Conservation (phyloP, 37 sponge, comb jelly and placozoan genomes). For the Amphimedon queenslandica region DNA sequence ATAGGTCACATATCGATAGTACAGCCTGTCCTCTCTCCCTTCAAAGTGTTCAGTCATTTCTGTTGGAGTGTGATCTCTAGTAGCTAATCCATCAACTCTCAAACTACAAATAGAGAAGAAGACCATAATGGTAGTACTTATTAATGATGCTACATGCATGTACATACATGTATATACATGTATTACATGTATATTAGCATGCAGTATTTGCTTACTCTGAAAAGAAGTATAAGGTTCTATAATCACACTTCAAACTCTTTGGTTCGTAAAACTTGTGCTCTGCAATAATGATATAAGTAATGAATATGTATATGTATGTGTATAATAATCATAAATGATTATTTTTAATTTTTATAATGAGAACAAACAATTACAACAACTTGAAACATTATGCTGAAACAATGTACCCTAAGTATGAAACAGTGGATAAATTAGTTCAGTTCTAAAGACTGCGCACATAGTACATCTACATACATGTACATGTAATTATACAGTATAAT, state of each 20-base stretch:
- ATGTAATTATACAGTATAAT: too few relatives aligned
- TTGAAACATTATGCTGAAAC: too few relatives aligned
- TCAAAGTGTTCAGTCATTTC: constrained; percentile 74
- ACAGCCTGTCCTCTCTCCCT: constrained; percentile 76
- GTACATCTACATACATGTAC: too few relatives aligned
- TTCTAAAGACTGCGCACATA: too few relatives aligned
- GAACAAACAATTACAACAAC: too few relatives aligned
- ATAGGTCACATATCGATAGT: constrained; percentile 57
- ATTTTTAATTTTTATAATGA: too few relatives aligned
- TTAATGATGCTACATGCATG: constrained; percentile 11
- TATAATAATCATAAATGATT: too few relatives aligned
- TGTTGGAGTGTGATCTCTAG: constrained; percentile 62
- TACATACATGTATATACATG: background rate
- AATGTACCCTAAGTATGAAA: too few relatives aligned
- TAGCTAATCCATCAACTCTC: constrained; percentile 83
- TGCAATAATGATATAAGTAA: constrained; percentile 21
- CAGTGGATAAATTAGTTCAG: too few relatives aligned
- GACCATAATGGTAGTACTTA: too few relatives aligned
- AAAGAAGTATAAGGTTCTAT: constrained; percentile 25
- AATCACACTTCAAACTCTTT: constrained; percentile 21
- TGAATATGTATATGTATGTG: constrained; percentile 2
- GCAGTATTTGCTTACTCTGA: background rate
- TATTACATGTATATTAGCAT: background rate
- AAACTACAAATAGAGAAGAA: constrained; percentile 55
- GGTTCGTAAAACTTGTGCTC: constrained; percentile 63